phyloP scores from a whole-genome alignment of 1,140 invertebrate genomes.

The Drosophila elegans region DNA sequence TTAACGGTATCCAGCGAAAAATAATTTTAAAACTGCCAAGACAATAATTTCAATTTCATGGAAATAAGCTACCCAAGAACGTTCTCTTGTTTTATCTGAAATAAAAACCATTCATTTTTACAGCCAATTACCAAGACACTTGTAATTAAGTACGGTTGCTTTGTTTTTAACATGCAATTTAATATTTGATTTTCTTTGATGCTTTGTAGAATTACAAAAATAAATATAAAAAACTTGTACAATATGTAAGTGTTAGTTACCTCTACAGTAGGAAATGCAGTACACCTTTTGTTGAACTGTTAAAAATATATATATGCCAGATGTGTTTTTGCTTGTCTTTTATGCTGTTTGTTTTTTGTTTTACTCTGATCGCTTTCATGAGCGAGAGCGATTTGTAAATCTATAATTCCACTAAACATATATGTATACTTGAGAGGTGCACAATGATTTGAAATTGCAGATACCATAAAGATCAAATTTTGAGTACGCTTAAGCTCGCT shows the following conservation, averaged over 20 bases:
- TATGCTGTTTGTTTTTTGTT: conserved; percentile 33
- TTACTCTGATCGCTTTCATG: conserved; percentile 12
- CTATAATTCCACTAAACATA: conserved; percentile 20
- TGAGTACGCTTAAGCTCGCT: conserved; percentile 46
- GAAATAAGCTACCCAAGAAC: background rate
- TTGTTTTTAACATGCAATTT: conserved; percentile 71
- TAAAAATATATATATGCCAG: conserved; percentile 69
- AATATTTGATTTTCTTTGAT: conserved; percentile 63
- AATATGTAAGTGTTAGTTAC: conserved; percentile 74
- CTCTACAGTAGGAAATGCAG: conserved; percentile 77
- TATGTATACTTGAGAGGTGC: conserved; percentile 32
- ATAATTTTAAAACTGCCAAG: too few species aligned
- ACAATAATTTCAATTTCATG: too few species aligned
- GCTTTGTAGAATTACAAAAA: conserved; percentile 77
- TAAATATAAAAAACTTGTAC: conserved; percentile 84
- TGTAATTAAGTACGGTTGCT: conserved; percentile 4
- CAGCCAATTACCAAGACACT: conserved; percentile 13
- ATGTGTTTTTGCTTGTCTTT: conserved; percentile 54
- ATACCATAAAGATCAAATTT: conserved; percentile 35
- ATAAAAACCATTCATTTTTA: conserved; percentile 1
- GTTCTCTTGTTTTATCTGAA: background rate
- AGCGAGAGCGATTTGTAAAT: conserved; percentile 34
- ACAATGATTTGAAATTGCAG: conserved; percentile 32
- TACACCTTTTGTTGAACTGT: conserved; percentile 50
- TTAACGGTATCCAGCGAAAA: background rate